Conservation (phyloP, 2,888 invertebrate species). For the Ceramica pisi region DNA sequence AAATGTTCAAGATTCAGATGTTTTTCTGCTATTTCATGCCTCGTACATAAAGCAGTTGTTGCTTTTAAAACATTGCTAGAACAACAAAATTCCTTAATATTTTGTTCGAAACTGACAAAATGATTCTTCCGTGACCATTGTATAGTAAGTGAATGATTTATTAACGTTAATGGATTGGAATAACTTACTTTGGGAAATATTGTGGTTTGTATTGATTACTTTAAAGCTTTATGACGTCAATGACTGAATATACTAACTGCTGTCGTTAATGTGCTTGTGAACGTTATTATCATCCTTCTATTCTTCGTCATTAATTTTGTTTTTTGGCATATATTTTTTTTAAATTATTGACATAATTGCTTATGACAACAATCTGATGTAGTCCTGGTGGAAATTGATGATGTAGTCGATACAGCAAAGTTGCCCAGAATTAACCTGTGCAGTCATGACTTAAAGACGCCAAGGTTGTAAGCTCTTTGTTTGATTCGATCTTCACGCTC, state of each 20-base stretch:
- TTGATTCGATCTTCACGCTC: too few species aligned
- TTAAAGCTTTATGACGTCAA: neutral
- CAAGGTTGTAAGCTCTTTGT: too few species aligned
- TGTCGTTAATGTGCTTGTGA: too few species aligned
- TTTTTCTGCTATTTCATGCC: neutral
- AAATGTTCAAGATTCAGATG: too few species aligned
- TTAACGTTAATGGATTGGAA: conserved; percentile 3
- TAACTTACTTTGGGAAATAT: conserved; percentile 11
- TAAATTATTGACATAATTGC: too few species aligned
- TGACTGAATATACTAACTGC: too few species aligned
- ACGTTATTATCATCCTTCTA: neutral
- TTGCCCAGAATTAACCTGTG: too few species aligned
- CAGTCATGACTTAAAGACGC: too few species aligned
- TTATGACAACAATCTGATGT: too few species aligned
- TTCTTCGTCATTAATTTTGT: neutral
- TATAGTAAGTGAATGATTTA: conserved; percentile 14
- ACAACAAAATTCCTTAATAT: neutral
- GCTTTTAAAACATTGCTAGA: neutral
- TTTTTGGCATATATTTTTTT: too few species aligned
- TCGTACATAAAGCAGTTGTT: neutral
- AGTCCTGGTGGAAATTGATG: too few species aligned
- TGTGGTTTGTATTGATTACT: neutral
- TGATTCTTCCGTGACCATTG: conserved; percentile 1
- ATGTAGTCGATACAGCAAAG: too few species aligned
- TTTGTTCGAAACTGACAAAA: neutral